A percentile compares a stretch with the other conserved stretches of the same genome.
Conservation (phyloP, 1,140 invertebrate genomes). For the Polypedilum vanderplanki region DNA sequence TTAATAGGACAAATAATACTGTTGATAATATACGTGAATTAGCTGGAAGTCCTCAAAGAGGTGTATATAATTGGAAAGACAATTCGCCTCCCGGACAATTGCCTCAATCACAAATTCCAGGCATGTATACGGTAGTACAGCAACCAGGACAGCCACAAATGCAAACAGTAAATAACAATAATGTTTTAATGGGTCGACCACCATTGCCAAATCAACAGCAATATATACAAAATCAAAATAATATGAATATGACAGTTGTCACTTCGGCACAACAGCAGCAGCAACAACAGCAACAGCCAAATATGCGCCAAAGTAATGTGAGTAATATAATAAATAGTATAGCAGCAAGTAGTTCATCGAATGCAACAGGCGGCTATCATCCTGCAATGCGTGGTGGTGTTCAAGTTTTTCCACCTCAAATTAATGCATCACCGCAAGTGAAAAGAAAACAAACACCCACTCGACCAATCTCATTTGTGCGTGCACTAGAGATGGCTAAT, state of each 20-base stretch:
- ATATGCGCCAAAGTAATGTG: conserved; percentile 29
- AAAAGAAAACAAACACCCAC: conserved; percentile 52
- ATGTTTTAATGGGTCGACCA: not conserved
- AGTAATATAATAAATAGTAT: conserved; percentile 26
- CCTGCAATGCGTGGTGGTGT: conserved; percentile 57
- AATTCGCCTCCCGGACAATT: conserved; percentile 47
- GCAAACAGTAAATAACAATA: not conserved
- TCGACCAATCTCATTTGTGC: conserved; percentile 87
- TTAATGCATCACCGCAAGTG: conserved; percentile 55
- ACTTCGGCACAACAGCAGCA: conserved; percentile 67
- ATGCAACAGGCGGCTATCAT: conserved; percentile 46
- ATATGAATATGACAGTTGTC: conserved; percentile 45
- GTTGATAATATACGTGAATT: conserved; percentile 66
- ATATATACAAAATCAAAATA: conserved; percentile 33
- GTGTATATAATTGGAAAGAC: conserved; percentile 78
- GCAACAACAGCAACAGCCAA: conserved; percentile 61
- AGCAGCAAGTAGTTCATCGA: not conserved
- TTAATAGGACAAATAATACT: conserved; percentile 51
- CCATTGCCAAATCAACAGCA: conserved; percentile 30
- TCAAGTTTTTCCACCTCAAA: conserved; percentile 57
- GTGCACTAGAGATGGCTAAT: conserved; percentile 85
- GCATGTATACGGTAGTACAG: conserved; percentile 30
- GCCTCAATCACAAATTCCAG: conserved; percentile 18
- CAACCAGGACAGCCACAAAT: not conserved
- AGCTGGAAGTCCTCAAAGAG: conserved; percentile 73